These are phyloP conservation scores for Pygocentrus nattereri DNA, from an alignment of 2,797 vertebrate species.

Conservation along the genomic window DNA sequence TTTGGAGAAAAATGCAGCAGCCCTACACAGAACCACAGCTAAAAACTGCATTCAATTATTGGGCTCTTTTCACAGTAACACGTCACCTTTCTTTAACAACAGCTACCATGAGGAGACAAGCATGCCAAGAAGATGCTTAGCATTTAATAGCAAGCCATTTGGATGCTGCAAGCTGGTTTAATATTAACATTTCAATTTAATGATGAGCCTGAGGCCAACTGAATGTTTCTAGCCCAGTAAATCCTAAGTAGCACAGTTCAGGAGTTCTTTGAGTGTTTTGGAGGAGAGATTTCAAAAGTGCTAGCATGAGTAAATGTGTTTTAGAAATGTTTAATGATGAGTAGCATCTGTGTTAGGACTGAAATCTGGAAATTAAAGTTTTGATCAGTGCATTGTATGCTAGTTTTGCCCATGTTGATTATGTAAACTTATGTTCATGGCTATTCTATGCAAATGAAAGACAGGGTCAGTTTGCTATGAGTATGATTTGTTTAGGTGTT, in stretches of 20 bases:
- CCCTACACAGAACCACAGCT: not conserved
- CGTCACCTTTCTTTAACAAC: conserved; percentile 5
- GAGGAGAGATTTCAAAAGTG: not conserved
- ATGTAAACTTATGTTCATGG: conserved; percentile 33
- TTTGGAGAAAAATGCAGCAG: not conserved
- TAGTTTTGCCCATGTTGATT: conserved; percentile 36
- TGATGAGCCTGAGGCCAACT: not conserved
- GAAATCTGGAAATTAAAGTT: conserved; percentile 5
- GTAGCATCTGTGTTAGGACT: not conserved
- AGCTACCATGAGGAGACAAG: not conserved
- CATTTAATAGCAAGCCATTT: not conserved
- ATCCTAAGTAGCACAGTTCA: not conserved
- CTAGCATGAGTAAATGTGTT: not conserved
- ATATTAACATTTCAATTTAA: conserved; percentile 24
- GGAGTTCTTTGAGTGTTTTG: not conserved
- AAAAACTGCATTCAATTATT: not conserved
- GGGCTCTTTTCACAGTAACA: not conserved
- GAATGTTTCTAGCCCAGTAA: not conserved
- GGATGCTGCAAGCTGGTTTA: not conserved
- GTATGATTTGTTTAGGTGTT: conserved; percentile 11
- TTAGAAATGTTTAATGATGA: not conserved
- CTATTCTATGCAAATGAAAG: conserved; percentile 64
- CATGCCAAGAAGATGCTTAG: not conserved
- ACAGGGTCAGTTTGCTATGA: conserved; percentile 36
- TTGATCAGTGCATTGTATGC: conserved; percentile 31